Percentiles rank a stretch among this genome's conserved stretches.
Conservation (phyloP, 2,113 vertebrate genomes). For the Aleadryas rufinucha region DNA sequence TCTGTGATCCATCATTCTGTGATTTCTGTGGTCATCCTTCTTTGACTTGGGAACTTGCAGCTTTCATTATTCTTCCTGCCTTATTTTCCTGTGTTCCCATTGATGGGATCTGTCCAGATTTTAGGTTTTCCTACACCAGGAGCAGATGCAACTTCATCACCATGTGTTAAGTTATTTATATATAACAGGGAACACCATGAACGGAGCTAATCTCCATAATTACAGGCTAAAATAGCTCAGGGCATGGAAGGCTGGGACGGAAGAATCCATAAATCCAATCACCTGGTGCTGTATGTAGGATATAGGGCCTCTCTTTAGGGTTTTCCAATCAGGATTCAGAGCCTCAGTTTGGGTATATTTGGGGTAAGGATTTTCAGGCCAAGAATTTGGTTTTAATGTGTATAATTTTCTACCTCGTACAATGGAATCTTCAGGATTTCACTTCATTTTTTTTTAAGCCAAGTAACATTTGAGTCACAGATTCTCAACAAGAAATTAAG, state of each 20-base stretch:
- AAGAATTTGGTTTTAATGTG: not conserved
- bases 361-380: not conserved
- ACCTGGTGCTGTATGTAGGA: rapidly evolving
- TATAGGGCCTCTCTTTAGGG: not conserved
- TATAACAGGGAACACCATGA: rapidly evolving
- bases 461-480: too few relatives aligned
- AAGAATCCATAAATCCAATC: not conserved
- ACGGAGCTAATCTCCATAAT: not conserved
- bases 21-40: not conserved
- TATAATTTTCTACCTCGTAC: not conserved
- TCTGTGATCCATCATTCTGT: too few relatives aligned
- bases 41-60: not conserved
- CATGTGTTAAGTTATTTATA: not conserved
- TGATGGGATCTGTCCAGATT: not conserved
- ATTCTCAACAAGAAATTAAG: not conserved
- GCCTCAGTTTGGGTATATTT: not conserved
- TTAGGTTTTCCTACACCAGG: not conserved
- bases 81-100: not conserved
- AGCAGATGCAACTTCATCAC: not conserved
- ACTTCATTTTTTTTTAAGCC: not conserved
- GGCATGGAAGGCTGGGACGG: too few relatives aligned
- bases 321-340: not conserved
- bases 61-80: not conserved
- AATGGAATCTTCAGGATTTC: not conserved
- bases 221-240: not conserved